Percentiles rank a stretch among this genome's conserved stretches.
Evolutionary conservation across 1,140 invertebrate genomes (phyloP).

Genomic region (Lutraria rhynchaena): DNA sequence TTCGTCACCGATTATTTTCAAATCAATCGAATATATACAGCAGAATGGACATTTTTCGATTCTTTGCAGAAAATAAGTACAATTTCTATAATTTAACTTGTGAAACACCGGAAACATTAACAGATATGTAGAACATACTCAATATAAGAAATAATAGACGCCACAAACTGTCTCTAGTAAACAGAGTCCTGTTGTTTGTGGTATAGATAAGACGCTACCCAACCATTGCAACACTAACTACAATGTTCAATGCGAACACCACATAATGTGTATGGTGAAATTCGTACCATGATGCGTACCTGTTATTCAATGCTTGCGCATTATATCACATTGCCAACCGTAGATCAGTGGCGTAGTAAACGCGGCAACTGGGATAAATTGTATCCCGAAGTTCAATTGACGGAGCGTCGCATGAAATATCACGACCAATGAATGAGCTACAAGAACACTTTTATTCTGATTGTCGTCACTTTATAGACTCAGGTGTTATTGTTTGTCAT

Average conservation of each 20-base stretch:
- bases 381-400: neutral
- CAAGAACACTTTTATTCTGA: slow-evolving; percentile 4
- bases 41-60: no score
- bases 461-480: neutral
- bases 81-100: no score
- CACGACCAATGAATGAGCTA: slow-evolving; percentile 4
- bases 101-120: no score
- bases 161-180: no score
- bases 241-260: neutral
- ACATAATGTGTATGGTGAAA: neutral
- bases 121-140: neutral
- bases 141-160: no score
- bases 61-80: no score
- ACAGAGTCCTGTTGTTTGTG: no score
- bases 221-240: no score
- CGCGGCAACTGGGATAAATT: neutral
- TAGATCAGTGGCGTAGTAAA: no score
- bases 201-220: no score
- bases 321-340: neutral
- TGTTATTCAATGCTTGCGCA: neutral
- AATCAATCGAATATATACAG: neutral
- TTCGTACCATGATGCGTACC: neutral
- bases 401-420: neutral
- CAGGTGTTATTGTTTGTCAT: no score
- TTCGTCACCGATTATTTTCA: no score